phyloP scores from a whole-genome alignment of 2,797 vertebrate genomes.

The Oryzias sinensis region DNA sequence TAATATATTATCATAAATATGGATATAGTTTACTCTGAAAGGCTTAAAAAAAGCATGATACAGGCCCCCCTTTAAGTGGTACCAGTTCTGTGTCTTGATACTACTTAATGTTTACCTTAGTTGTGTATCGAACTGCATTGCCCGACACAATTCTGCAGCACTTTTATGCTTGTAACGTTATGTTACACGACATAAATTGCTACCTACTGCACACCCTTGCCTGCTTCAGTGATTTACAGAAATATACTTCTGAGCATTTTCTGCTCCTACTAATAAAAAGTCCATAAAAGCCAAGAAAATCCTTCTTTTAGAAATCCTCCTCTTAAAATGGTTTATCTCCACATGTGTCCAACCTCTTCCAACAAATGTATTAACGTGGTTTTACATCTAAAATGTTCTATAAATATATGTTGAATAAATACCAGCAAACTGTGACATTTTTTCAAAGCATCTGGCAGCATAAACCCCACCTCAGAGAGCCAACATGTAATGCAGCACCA shows the following conservation, averaged over 20 bases:
- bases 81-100: no score
- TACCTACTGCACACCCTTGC: slow-evolving; percentile 4
- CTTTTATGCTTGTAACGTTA: slow-evolving; percentile 29
- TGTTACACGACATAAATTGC: slow-evolving; percentile 21
- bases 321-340: background rate
- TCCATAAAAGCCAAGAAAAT: slow-evolving; percentile 15
- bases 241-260: slow-evolving; percentile 35
- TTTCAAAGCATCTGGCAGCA: slow-evolving; percentile 72
- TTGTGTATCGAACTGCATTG: slow-evolving; percentile 15
- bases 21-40: no score
- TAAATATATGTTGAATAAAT: slow-evolving; percentile 81
- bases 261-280: slow-evolving; percentile 6
- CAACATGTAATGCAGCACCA: slow-evolving; percentile 47
- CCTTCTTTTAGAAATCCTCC: slow-evolving; percentile 11
- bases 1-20: no score
- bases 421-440: slow-evolving; percentile 71
- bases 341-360: slow-evolving; percentile 33
- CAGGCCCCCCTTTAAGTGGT: no score
- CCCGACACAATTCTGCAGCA: slow-evolving; percentile 1
- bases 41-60: no score
- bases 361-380: slow-evolving; percentile 16
- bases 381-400: slow-evolving; percentile 66
- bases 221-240: slow-evolving; percentile 33
- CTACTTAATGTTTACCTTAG: slow-evolving; percentile 32
- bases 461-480: slow-evolving; percentile 59